phyloP scores from a whole-genome alignment of 2,797 vertebrate genomes.

The Microctenopoma stevenorrisi region DNA sequence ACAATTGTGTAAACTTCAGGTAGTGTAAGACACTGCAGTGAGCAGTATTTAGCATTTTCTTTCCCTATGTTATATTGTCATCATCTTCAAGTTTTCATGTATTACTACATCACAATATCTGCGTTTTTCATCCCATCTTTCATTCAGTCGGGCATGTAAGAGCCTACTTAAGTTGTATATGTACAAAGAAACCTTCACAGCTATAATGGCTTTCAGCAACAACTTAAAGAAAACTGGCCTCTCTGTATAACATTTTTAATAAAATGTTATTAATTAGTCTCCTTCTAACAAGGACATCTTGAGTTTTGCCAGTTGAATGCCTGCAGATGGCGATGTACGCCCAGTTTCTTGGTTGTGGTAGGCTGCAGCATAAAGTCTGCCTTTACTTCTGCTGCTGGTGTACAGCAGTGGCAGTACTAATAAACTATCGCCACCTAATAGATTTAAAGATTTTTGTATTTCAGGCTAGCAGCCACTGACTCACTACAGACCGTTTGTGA shows the following conservation, averaged over 20 bases:
- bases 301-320: constrained; percentile 9
- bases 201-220: too few relatives aligned
- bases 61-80: too few relatives aligned
- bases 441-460: background rate
- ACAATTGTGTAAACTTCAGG: constrained; percentile 89
- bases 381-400: background rate
- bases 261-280: too few relatives aligned
- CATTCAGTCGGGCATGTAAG: constrained; percentile 78
- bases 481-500: background rate
- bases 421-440: too few relatives aligned
- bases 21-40: background rate
- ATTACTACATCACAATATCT: background rate
- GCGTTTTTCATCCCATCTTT: background rate
- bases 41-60: too few relatives aligned
- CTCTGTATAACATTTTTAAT: too few relatives aligned
- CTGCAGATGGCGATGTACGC: constrained; percentile 47
- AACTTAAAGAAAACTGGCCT: too few relatives aligned
- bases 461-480: constrained; percentile 2
- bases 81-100: background rate
- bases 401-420: background rate
- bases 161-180: constrained; percentile 85
- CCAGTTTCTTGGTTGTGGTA: background rate
- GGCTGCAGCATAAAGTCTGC: background rate
- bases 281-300: background rate
- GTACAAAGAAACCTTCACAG: constrained; percentile 66